Evolutionary conservation across 2,797 vertebrate species (phyloP).

Genomic region (Hipposideros larvatus): DNA sequence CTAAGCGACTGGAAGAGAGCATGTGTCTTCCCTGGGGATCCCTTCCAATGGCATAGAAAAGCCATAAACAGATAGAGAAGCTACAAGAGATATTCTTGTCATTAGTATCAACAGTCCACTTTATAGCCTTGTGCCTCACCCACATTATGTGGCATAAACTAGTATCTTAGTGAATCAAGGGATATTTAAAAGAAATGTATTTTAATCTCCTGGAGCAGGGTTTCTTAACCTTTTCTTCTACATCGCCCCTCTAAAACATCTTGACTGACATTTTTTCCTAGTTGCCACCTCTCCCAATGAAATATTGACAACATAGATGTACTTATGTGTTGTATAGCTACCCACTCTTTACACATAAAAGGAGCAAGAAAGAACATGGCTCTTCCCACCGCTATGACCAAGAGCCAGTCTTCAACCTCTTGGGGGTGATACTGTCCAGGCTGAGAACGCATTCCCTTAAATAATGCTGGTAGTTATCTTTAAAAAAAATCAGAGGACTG

Average conservation of each 20-base stretch:
- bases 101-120: background rate
- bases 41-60: background rate
- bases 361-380: background rate
- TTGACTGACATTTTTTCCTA: background rate
- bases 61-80: background rate
- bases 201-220: background rate
- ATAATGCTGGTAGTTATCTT: background rate
- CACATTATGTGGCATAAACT: background rate
- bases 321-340: background rate
- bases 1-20: background rate
- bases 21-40: background rate
- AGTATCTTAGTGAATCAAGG: background rate
- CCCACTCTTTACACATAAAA: background rate
- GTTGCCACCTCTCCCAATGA: background rate
- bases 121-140: background rate
- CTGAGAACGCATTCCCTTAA: background rate
- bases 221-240: conserved; percentile 4
- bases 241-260: background rate
- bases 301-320: background rate
- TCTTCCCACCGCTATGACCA: background rate
- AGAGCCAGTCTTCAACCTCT: background rate
- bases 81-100: background rate
- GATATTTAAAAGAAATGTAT: background rate
- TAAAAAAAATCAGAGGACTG: background rate
- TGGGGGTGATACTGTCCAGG: background rate